A percentile compares a stretch with the other conserved stretches of the same genome.
Conservation (phyloP, 2,113 vertebrate species). For the Ceyx melanurus region DNA sequence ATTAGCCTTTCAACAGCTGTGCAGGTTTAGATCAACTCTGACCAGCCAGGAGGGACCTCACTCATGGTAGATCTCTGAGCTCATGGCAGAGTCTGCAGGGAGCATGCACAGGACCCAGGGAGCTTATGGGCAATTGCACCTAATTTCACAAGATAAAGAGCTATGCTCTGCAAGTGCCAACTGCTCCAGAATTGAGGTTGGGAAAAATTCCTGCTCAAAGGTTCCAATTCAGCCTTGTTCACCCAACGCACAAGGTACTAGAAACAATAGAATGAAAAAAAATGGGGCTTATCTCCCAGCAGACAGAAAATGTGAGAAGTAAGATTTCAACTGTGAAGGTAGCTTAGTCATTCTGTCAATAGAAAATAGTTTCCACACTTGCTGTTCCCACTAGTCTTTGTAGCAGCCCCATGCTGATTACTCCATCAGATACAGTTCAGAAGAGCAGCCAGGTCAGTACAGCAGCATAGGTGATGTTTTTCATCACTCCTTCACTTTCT, state of each 20-base stretch:
- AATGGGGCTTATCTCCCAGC: not conserved
- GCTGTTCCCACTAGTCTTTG: not conserved
- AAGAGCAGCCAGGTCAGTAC: constrained; percentile 13
- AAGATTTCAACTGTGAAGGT: not conserved
- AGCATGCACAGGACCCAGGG: not conserved
- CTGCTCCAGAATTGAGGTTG: not conserved
- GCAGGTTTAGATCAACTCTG: not conserved
- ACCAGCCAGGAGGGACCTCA: not conserved
- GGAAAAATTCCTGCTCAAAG: not conserved
- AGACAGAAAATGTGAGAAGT: not conserved
- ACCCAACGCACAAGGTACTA: not conserved
- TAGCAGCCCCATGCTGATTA: not conserved
- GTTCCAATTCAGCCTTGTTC: not conserved
- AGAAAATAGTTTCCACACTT: not conserved
- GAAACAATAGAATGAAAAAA: not conserved
- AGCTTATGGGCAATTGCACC: not conserved
- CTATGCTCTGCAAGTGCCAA: accelerated
- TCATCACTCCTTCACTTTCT: not conserved
- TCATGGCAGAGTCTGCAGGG: not conserved
- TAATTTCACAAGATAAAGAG: not conserved
- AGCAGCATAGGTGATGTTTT: not conserved
- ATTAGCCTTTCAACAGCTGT: not conserved
- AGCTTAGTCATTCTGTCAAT: not conserved
- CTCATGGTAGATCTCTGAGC: not conserved
- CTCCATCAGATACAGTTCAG: not conserved